Base-by-base conservation (phyloP, 2,113 vertebrate species). In the Tylochromis polylepis region DNA sequence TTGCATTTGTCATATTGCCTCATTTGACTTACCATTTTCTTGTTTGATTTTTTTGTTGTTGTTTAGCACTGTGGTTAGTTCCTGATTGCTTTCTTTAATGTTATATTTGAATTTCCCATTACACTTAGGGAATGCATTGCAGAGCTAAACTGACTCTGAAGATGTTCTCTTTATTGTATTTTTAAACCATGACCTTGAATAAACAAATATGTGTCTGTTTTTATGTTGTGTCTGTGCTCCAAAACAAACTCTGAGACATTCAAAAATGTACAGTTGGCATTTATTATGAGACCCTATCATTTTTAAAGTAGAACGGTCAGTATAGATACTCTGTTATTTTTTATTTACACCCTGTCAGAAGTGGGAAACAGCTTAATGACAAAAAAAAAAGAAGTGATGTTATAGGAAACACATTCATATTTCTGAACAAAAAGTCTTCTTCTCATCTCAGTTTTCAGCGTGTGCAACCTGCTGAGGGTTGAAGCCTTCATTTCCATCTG, bases 321-420 rank as follows among this genome's bases (percentile, higher is more conserved):
- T 90, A 91, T 91, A 93, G 94, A 95, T 94, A 94, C 89, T 92
- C 88, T 94, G 75, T 91, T 90, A 91, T 92, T 91, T 51, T 83
- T 38, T 95, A 95, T 95, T 88, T 95, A 95, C 94, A 95, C 92
- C 87, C 94, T 94, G 95, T 93, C 93, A 92, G 86, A 93, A 93
- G 89, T 92, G 91, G 89, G 88, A 59, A 90, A 89, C 75, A 46
- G 75, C 24, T 78, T 18, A 62, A 88, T 85, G 91, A 79, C 77
- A 87, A 90, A 80, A 88, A 55, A 55, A 83, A 84, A 85, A 82
- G 4, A 91, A 89, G 4, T 5, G 38, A 93, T 90, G 91, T 88
- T 93, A 87, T 81, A 89, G 70, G 83, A 94, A 91, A 93, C 88
- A 94, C 90, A 94, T 94, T 93, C 94, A 89, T 91, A 79, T 93